These are phyloP conservation scores for Asarcornis scutulata DNA, from an alignment of 2,113 vertebrate species.

Conservation along the genomic window DNA sequence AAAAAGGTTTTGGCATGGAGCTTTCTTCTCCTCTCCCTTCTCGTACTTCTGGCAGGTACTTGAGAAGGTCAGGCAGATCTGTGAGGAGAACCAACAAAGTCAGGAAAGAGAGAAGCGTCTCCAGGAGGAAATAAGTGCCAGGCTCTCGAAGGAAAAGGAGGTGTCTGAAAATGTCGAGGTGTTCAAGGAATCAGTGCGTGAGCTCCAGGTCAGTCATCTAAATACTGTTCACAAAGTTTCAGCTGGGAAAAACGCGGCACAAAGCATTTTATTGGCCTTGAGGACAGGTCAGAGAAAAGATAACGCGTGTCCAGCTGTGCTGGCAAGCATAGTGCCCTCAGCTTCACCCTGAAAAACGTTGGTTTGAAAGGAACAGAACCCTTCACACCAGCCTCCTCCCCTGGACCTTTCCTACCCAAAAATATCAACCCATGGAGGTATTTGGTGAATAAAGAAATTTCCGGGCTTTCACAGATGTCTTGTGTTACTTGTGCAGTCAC, in stretches of 20 bases:
- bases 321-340: fast-evolving
- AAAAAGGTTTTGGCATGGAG: fast-evolving
- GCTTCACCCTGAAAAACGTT: background rate
- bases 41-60: slow-evolving; percentile 48
- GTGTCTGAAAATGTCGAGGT: background rate
- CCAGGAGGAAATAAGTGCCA: slow-evolving; percentile 48
- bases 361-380: background rate
- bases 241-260: background rate
- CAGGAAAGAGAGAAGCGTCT: slow-evolving; percentile 46
- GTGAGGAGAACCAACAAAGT: background rate
- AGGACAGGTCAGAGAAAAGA: background rate
- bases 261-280: no score
- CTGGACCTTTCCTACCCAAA: background rate
- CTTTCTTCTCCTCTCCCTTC: background rate
- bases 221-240: background rate
- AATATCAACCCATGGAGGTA: no score
- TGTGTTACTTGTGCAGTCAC: background rate
- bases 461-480: background rate
- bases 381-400: background rate
- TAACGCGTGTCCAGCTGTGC: fast-evolving
- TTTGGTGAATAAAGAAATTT: background rate
- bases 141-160: background rate
- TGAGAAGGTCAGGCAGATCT: slow-evolving; percentile 69
- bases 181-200: slow-evolving; percentile 41
- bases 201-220: slow-evolving; percentile 72